phyloP scores from a whole-genome alignment of 2,888 invertebrate species.

The Diploptera punctata region DNA sequence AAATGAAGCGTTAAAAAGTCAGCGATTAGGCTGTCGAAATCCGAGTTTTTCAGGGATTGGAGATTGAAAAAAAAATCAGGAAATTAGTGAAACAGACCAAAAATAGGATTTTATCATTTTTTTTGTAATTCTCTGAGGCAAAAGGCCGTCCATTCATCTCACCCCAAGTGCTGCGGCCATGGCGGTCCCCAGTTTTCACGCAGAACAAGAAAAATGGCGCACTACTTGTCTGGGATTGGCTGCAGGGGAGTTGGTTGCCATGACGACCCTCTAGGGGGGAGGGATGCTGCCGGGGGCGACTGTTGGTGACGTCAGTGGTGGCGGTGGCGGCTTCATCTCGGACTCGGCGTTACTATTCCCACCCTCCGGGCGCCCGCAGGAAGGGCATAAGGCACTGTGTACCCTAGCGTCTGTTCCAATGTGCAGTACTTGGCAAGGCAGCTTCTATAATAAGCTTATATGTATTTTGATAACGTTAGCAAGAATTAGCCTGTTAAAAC shows the following conservation, averaged over 20 bases:
- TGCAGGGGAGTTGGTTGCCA: constrained; percentile 28
- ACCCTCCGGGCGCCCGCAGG: background rate
- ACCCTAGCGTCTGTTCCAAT: no score
- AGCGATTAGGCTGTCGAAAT: no score
- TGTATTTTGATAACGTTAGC: no score
- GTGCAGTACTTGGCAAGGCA: no score
- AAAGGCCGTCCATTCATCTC: constrained; percentile 22
- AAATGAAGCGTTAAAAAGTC: no score
- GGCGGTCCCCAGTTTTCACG: constrained; percentile 21
- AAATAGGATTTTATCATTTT: constrained; percentile 29
- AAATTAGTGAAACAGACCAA: constrained; percentile 26
- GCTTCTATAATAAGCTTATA: no score
- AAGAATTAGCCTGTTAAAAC: no score
- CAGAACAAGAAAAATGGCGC: constrained; percentile 21
- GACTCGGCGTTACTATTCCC: constrained; percentile 28
- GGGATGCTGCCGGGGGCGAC: constrained; percentile 24
- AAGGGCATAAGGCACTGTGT: background rate
- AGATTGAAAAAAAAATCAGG: constrained; percentile 20
- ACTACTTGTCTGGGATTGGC: constrained; percentile 26
- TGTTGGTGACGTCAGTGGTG: constrained; percentile 17
- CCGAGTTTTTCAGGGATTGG: no score
- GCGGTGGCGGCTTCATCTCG: constrained; percentile 12
- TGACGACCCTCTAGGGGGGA: constrained; percentile 21
- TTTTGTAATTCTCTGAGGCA: background rate
- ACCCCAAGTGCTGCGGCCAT: constrained; percentile 26